Evolutionary conservation across 2,113 vertebrate genomes (phyloP).

Genomic region (Felis catus): F.catus_Fca126_mat1.0 CM031414.1:43764001-43764500

Average conservation of each 20-base stretch:
- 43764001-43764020: background rate
- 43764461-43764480: constrained; percentile 1
- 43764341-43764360: no score
- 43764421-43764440: background rate
- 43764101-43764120: constrained; percentile 39
- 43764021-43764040: constrained; percentile 29
- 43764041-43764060: constrained; percentile 47
- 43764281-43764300: no score
- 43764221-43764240: no score
- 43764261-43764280: no score
- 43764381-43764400: constrained; percentile 50
- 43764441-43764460: constrained; percentile 21
- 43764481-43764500: background rate
- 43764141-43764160: background rate
- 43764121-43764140: constrained; percentile 8
- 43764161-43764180: background rate
- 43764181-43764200: no score
- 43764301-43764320: no score
- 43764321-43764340: no score
- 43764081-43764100: constrained; percentile 12
- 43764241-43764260: no score
- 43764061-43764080: constrained; percentile 31
- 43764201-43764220: no score
- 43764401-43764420: background rate
- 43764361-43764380: no score